Evolutionary conservation across 2,888 invertebrate genomes (phyloP).

Genomic region (Apodemia hepburni): DNA sequence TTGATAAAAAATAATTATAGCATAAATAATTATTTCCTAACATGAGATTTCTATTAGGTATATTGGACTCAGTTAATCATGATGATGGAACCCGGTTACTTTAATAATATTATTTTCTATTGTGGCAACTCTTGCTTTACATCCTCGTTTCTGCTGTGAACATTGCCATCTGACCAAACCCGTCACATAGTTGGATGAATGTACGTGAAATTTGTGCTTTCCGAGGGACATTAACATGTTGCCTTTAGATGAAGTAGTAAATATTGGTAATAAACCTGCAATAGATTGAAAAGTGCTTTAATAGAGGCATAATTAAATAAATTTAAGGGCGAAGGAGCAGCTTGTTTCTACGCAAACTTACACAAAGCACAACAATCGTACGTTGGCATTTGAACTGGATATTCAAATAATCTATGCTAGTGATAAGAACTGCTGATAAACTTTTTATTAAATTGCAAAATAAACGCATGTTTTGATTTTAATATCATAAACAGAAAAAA

Average conservation of each 20-base stretch:
- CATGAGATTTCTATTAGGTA: too few species aligned
- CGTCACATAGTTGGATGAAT: constrained; percentile 16
- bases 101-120: constrained; percentile 21
- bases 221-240: constrained; percentile 22
- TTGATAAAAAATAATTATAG: too few species aligned
- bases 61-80: constrained; percentile 13
- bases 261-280: constrained; percentile 7
- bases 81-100: constrained; percentile 22
- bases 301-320: background rate
- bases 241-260: constrained; percentile 19
- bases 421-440: background rate
- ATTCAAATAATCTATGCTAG: constrained; percentile 2
- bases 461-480: background rate
- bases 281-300: background rate
- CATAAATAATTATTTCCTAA: too few species aligned
- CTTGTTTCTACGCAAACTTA: constrained; percentile 23
- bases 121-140: constrained; percentile 27
- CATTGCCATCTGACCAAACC: constrained; percentile 27
- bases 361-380: constrained; percentile 5
- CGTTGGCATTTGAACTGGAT: constrained; percentile 13
- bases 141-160: constrained; percentile 20
- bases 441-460: background rate
- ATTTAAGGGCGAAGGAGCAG: constrained; percentile 26
- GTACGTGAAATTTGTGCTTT: constrained; percentile 22
- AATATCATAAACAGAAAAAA: background rate